These are phyloP conservation scores for Sebastes hubbsi DNA, from an alignment of 2,797 vertebrate species.

Conservation along the genomic window DNA sequence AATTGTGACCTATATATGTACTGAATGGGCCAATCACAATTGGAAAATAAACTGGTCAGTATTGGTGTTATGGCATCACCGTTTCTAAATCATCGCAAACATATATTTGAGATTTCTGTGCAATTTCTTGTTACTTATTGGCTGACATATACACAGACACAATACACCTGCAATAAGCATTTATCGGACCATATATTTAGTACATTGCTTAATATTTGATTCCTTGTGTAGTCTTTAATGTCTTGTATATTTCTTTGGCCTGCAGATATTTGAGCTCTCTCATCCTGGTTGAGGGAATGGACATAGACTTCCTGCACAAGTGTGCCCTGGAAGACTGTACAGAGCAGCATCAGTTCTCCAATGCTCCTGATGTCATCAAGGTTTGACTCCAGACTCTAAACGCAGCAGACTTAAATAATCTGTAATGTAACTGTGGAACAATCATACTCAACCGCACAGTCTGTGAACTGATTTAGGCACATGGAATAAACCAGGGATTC, in stretches of 20 bases:
- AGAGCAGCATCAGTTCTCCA: slow-evolving; percentile 92
- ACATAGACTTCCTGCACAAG: slow-evolving; percentile 95
- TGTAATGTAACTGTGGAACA: not conserved
- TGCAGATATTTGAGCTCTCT: slow-evolving; percentile 93
- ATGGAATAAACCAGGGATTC: no score
- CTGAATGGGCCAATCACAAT: not conserved
- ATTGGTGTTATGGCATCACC: not conserved
- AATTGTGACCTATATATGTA: not conserved
- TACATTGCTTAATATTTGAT: not conserved
- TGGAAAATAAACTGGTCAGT: no score
- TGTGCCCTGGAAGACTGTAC: slow-evolving; percentile 92
- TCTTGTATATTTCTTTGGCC: not conserved
- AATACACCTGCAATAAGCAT: not conserved
- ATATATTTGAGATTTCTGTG: not conserved
- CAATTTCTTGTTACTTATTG: not conserved
- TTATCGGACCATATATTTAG: not conserved
- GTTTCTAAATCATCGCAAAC: not conserved
- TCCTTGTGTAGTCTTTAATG: not conserved
- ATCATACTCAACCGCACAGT: not conserved
- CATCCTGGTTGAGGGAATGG: slow-evolving; percentile 97
- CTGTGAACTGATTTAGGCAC: not conserved
- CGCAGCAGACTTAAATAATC: not conserved
- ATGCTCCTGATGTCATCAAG: slow-evolving; percentile 85
- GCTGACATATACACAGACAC: not conserved
- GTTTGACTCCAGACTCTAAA: slow-evolving; percentile 66